Percentiles rank a stretch among this genome's conserved stretches.
phyloP scores from a whole-genome alignment of 2,888 invertebrate species.

The Drepana falcataria region DNA sequence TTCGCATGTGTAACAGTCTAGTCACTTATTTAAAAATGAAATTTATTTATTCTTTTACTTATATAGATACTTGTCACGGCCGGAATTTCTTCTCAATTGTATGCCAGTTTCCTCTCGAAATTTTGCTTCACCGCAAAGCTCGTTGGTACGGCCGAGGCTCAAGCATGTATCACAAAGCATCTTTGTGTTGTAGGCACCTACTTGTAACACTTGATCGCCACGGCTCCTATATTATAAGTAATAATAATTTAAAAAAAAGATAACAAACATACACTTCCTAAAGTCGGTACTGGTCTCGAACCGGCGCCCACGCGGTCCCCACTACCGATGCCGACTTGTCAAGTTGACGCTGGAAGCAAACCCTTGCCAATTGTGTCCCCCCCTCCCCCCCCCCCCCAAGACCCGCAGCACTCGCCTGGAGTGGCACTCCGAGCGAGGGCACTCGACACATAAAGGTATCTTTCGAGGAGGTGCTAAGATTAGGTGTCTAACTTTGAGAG shows the following conservation, averaged over 20 bases:
- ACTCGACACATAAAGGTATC: conserved; percentile 50
- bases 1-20: too few relatives aligned
- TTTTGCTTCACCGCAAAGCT: too few relatives aligned
- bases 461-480: conserved; percentile 51
- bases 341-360: conserved; percentile 57
- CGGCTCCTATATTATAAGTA: conserved; percentile 2
- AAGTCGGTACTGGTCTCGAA: conserved; percentile 74
- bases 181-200: too few relatives aligned
- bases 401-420: conserved; percentile 28
- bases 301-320: conserved; percentile 39
- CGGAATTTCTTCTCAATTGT: too few relatives aligned
- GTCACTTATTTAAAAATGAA: too few relatives aligned
- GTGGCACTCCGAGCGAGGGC: conserved; percentile 26
- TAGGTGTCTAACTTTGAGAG: conserved; percentile 18
- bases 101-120: too few relatives aligned
- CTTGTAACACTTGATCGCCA: too few relatives aligned
- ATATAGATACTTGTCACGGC: too few relatives aligned
- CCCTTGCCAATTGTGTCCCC: conserved; percentile 36
- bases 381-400: conserved; percentile 15
- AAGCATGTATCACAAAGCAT: too few relatives aligned
- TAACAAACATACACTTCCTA: conserved; percentile 42
- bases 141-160: too few relatives aligned
- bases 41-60: too few relatives aligned
- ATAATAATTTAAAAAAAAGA: conserved; percentile 26
- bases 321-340: conserved; percentile 64